phyloP scores from a whole-genome alignment of 2,113 vertebrate species.

The Odocoileus virginianus region DNA sequence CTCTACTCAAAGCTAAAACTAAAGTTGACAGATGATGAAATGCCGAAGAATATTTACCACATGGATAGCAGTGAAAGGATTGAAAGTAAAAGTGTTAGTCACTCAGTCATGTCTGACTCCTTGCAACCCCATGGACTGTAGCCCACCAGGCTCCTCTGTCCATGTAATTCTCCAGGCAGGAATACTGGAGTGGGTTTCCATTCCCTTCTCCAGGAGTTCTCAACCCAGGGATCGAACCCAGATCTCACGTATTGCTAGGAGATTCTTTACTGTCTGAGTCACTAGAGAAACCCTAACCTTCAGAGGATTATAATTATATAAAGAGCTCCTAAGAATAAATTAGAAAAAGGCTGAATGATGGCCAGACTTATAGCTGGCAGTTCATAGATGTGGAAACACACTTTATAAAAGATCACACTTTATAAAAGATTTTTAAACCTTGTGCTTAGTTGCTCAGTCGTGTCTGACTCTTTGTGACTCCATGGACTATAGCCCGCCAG shows the following conservation, averaged over 20 bases:
- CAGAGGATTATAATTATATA: not conserved
- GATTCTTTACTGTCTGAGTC: not conserved
- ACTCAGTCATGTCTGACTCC: accelerated
- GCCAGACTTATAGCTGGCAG: not conserved
- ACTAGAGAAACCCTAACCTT: not conserved
- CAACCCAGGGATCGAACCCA: accelerated
- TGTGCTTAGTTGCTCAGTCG: not conserved
- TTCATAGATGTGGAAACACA: not conserved
- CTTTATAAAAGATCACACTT: not conserved
- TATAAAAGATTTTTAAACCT: not conserved
- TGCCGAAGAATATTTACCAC: not conserved
- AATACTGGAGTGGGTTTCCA: not conserved
- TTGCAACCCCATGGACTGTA: not conserved
- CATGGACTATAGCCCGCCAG: not conserved
- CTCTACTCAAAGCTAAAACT: not conserved
- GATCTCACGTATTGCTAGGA: not conserved
- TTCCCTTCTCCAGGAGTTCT: not conserved
- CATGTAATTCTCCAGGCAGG: not conserved
- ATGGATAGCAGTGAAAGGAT: not conserved
- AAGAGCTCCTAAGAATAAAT: not conserved
- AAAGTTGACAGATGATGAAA: not conserved
- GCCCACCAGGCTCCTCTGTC: not conserved
- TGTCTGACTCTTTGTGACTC: not conserved
- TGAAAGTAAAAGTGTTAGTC: not conserved
- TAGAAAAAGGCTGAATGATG: not conserved